Evolutionary conservation across 1,140 invertebrate genomes (phyloP).

Genomic region (Centruroides vittatus): DNA sequence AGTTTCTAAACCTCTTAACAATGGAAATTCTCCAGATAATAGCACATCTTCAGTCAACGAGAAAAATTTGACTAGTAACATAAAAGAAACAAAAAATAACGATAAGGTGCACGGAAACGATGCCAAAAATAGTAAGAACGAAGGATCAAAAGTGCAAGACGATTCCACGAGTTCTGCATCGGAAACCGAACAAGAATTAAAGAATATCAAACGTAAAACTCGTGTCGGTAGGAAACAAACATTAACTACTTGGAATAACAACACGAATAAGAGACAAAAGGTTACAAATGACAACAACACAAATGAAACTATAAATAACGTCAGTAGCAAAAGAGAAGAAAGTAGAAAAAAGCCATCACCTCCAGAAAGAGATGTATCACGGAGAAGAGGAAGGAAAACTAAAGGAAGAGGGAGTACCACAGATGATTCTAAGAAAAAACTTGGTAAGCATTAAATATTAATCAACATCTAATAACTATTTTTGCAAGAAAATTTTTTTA

Average conservation of each 20-base stretch:
- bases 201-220: slow-evolving; percentile 15
- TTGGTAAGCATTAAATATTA: slow-evolving; percentile 5
- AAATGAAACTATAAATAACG: too few relatives aligned
- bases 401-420: slow-evolving; percentile 26
- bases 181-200: slow-evolving; percentile 24
- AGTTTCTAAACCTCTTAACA: neutral
- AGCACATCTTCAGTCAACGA: neutral
- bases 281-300: too few relatives aligned
- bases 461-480: too few relatives aligned
- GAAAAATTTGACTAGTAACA: neutral
- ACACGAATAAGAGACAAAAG: too few relatives aligned
- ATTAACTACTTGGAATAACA: too few relatives aligned
- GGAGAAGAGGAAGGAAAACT: slow-evolving; percentile 40
- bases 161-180: slow-evolving; percentile 30
- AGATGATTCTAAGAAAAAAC: slow-evolving; percentile 9
- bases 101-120: neutral
- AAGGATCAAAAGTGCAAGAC: slow-evolving; percentile 16
- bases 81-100: neutral
- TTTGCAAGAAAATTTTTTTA: too few relatives aligned
- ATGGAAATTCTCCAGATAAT: neutral
- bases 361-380: slow-evolving; percentile 15
- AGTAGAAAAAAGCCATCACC: slow-evolving; percentile 1
- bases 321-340: too few relatives aligned
- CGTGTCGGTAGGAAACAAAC: too few relatives aligned
- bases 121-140: neutral